Base-by-base conservation (phyloP, 2,113 vertebrate genomes). In the Neopipo cinnamomea region DNA sequence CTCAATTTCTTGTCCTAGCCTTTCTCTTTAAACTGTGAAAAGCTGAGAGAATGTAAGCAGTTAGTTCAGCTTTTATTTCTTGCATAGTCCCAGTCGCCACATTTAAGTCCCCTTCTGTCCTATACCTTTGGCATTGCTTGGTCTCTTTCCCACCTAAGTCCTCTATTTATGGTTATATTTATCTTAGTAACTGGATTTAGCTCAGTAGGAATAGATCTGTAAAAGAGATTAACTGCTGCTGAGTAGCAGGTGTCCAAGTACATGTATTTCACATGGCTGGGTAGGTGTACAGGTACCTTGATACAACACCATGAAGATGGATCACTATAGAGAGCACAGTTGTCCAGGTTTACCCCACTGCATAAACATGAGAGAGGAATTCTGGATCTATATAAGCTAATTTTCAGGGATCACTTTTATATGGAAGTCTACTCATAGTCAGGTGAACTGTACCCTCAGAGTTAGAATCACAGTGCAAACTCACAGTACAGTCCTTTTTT, bases 31-130 rank as follows among this genome's bases (percentile, higher is more conserved):
- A 67, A 44, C 20, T 44, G 20, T 39, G 52, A 90, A 78, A 12
- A 78, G 12, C 22, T 50, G 53, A 55, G 17, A 28, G 13, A 76
- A 76, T 22, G 4, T 11, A 77, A 80, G 25, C 18, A 76, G 15
- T 31, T 72, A 76, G 12, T 8, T 74, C 31, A 62, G 16, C 9
- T 61, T 3, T 74, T 74, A 66, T 47, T 85, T 82, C 21, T 90
- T 1, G 0, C 42, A 3, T 14, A 77, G 23, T 35, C 31, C 19
- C 67, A 58, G 3, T 21, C 28, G 30, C 8, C 3, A 3, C 5
- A 30, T 35, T 25, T 70, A 82, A 49, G 22, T 17, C 5, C 16
- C 8, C 3, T 62, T 85, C 49, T 74, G 37, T 39, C 42, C 31
- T 73, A 19, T 55, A 47, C 22, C 25, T 25, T 85, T 50, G 35